Conservation (phyloP, 2,888 invertebrate species). For the Seira ritae region DNA sequence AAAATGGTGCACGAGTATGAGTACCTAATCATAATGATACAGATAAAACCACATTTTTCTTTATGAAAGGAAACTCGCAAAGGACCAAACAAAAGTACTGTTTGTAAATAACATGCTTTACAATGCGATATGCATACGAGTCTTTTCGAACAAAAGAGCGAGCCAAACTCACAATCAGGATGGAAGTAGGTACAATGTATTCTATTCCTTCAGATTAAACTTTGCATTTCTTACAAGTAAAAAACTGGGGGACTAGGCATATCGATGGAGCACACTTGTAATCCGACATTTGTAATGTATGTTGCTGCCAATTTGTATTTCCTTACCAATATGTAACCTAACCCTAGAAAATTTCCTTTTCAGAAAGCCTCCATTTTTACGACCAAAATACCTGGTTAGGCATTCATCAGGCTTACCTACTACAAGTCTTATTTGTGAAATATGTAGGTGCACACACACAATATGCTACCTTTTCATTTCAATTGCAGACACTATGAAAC, state of each 20-base stretch:
- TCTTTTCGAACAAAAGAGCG: background rate
- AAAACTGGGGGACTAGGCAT: no score
- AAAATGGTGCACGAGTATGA: background rate
- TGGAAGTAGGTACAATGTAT: background rate
- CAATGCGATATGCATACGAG: background rate
- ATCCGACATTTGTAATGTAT: slow-evolving; percentile 34
- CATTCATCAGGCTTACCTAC: slow-evolving; percentile 5
- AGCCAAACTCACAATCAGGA: background rate
- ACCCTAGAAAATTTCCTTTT: slow-evolving; percentile 36
- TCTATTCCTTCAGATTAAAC: background rate
- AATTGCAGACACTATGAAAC: no score
- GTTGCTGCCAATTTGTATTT: slow-evolving; percentile 51
- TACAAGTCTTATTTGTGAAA: background rate
- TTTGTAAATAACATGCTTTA: background rate
- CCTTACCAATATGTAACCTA: slow-evolving; percentile 44
- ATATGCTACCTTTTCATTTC: background rate
- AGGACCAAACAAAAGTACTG: slow-evolving; percentile 26
- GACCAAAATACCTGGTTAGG: background rate
- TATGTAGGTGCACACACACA: background rate
- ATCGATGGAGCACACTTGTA: background rate
- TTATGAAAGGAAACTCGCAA: slow-evolving; percentile 38
- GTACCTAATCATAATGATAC: slow-evolving; percentile 27
- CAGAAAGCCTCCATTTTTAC: background rate
- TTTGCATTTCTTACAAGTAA: background rate
- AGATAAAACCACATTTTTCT: slow-evolving; percentile 44